Conservation (phyloP, 1,140 invertebrate species). For the Drosophila navojoa region DNA sequence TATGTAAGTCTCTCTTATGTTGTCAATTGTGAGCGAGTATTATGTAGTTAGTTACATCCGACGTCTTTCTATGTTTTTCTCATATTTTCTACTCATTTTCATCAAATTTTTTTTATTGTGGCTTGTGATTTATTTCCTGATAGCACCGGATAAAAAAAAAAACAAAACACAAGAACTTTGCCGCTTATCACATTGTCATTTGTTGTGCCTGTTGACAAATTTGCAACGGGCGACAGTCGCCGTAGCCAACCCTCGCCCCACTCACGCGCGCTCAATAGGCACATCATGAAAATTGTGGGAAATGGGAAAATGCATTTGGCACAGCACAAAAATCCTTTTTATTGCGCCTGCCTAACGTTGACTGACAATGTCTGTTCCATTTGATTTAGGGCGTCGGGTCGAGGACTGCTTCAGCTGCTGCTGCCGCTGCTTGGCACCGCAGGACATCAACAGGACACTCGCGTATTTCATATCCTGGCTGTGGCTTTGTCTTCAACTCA, state of each 20-base stretch:
- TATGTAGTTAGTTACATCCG: too few relatives aligned
- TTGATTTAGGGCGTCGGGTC: slow-evolving; percentile 27
- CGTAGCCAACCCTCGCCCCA: neutral
- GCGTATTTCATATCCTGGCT: slow-evolving; percentile 55
- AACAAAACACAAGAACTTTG: slow-evolving; percentile 43
- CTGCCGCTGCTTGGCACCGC: slow-evolving; percentile 38
- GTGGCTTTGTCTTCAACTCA: slow-evolving; percentile 57
- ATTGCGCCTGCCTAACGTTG: slow-evolving; percentile 33
- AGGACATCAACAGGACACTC: slow-evolving; percentile 49
- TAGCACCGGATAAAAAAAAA: slow-evolving; percentile 1
- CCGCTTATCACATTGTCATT: slow-evolving; percentile 74
- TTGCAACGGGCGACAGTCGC: slow-evolving; percentile 50
- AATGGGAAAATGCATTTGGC: slow-evolving; percentile 40
- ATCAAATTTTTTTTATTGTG: slow-evolving; percentile 15
- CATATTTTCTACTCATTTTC: slow-evolving; percentile 3
- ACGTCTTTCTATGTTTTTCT: neutral
- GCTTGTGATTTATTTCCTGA: slow-evolving; percentile 67
- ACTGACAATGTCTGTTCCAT: slow-evolving; percentile 36
- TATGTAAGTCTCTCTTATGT: too few relatives aligned
- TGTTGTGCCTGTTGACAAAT: slow-evolving; percentile 69
- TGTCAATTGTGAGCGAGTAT: too few relatives aligned
- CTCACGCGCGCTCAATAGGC: slow-evolving; percentile 44
- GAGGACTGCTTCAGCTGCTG: slow-evolving; percentile 19
- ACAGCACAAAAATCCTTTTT: slow-evolving; percentile 35
- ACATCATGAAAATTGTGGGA: slow-evolving; percentile 48